Evolutionary conservation across 2,113 vertebrate genomes (phyloP).

Genomic region (Macrotus californicus): DNA sequence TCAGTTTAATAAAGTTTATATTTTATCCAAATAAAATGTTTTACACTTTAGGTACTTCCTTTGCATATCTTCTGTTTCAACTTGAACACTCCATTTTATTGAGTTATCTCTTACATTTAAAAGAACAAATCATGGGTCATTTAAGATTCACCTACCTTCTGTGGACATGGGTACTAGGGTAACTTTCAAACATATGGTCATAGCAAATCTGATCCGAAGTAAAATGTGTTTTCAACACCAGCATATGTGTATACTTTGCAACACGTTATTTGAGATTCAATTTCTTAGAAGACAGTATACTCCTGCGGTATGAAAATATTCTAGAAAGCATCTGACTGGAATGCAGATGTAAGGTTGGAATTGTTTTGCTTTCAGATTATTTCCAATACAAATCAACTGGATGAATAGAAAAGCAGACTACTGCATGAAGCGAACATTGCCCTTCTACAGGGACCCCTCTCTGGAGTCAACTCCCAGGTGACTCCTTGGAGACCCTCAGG

Average conservation of each 20-base stretch:
- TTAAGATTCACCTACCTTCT: not conserved
- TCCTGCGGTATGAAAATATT: not conserved
- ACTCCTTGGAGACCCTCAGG: not conserved
- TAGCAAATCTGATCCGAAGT: not conserved
- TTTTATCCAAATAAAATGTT: not conserved
- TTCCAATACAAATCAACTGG: not conserved
- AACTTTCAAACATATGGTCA: not conserved
- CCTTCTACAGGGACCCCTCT: not conserved
- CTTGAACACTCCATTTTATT: not conserved
- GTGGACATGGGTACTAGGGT: not conserved
- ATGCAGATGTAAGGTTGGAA: not conserved
- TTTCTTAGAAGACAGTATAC: not conserved
- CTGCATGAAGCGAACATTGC: not conserved
- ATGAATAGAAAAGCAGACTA: not conserved
- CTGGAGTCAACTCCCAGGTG: not conserved
- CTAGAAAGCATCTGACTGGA: not conserved
- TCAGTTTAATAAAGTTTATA: not conserved
- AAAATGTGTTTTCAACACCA: not conserved
- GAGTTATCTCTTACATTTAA: not conserved
- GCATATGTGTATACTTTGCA: not conserved
- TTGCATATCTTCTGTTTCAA: not conserved
- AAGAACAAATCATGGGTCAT: not conserved
- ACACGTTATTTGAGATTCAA: not conserved
- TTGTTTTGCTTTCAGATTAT: not conserved
- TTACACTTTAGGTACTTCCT: not conserved